A percentile compares a stretch with the other conserved stretches of the same genome.
These are phyloP conservation scores for Cordilura impudica DNA, from an alignment of 2,888 invertebrate species.

Conservation along the genomic window DNA sequence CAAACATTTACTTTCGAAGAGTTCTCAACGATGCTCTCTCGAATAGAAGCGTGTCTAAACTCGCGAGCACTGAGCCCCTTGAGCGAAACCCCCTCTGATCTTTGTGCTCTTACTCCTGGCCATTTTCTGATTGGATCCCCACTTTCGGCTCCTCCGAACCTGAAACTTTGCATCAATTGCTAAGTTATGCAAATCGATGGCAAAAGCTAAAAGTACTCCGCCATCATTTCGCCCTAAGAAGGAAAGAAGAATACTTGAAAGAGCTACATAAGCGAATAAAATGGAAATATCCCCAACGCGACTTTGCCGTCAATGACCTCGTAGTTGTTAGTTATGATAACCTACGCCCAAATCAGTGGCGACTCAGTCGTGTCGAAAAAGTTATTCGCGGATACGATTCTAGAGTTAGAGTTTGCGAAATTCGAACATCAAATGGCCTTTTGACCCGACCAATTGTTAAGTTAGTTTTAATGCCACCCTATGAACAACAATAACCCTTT, in stretches of 20 bases:
- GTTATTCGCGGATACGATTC: too few species aligned
- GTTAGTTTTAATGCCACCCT: too few species aligned
- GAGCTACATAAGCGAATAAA: constrained; percentile 4
- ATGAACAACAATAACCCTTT: too few species aligned
- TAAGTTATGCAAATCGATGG: not conserved
- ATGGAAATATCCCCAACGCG: constrained; percentile 1
- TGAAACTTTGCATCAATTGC: not conserved
- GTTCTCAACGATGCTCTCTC: constrained; percentile 1
- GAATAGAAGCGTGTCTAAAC: constrained; percentile 17
- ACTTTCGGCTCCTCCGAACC: constrained; percentile 2
- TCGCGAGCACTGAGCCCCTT: constrained; percentile 4
- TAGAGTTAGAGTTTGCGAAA: too few species aligned
- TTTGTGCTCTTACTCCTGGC: not conserved
- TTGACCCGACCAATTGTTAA: too few species aligned
- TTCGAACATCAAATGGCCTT: too few species aligned
- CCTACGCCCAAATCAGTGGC: not conserved
- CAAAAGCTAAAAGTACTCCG: not conserved
- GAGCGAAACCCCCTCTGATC: not conserved
- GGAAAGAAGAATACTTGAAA: constrained; percentile 26
- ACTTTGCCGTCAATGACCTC: not conserved
- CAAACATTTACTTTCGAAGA: constrained; percentile 9
- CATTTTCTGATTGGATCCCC: not conserved
- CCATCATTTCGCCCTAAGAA: not conserved
- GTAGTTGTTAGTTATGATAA: not conserved
- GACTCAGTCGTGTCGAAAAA: too few species aligned